Evolutionary conservation across 2,888 invertebrate genomes (phyloP), one percentile per base, ranked within the genome.

Genomic region (Stictocephala bisonia): DNA sequence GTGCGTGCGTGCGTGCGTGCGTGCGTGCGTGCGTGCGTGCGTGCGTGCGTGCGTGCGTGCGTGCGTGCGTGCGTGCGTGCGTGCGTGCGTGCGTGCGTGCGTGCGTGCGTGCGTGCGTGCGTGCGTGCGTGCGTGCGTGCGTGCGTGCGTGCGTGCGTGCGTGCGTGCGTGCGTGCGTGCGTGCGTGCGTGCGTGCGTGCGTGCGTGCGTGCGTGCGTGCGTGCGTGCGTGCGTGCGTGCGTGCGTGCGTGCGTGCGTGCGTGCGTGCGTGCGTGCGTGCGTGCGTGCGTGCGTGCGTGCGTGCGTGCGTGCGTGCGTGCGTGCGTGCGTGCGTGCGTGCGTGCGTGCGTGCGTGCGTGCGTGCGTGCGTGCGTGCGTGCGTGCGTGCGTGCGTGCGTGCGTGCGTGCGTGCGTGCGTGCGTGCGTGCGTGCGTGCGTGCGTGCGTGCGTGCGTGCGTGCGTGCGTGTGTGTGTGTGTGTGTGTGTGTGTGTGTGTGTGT

Each of bases 251-350:
- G 56, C 26, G 24, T n/a, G 56, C n/a, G 56, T 56, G 26, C 26
- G 56, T 56, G 56, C 26, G 56, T 56, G 56, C 6, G 56, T n/a
- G 22, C 26, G 56, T 3, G 56, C 26, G 56, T 56, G 26, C 15
- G 56, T 56, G 35, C 35, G 35, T 11, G 11, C 35, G 56, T 56
- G 56, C 26, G 18, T 3, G 56, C n/a, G n/a, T 26, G 56, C 26
- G n/a, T 56, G 56, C 26, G 15, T 26, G 56, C 9, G 56, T 24
- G 18, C 26, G 67, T 18, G 22, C 24, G 22, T 22, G 24, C n/a
- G 26, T 22, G 31, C 13, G 29, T 40, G 13, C 48, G 13, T 4
- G 11, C n/a, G 41, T 2, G 50, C 18, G 35, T 35, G 35, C 11
- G 35, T 35, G 35, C 11, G 35, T 35, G 35, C 11, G 35, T 35